phyloP scores from a whole-genome alignment of 1,140 invertebrate genomes.

The Brachionus koreanus region DNA sequence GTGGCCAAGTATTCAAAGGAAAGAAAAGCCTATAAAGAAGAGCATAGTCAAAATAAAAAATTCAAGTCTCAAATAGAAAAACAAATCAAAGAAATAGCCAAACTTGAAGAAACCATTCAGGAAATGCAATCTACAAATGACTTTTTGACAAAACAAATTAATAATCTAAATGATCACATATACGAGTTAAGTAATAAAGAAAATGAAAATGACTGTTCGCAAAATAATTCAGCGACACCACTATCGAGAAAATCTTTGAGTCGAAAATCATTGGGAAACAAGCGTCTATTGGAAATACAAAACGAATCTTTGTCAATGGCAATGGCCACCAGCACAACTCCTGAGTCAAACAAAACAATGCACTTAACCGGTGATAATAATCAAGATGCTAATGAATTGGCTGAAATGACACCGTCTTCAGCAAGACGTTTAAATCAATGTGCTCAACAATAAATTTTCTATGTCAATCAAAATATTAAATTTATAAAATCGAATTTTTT shows the following conservation, averaged over 20 bases:
- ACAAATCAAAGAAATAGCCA: background rate
- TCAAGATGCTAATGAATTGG: background rate
- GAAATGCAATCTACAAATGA: slow-evolving; percentile 39
- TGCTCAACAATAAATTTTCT: slow-evolving; percentile 15
- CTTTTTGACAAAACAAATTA: background rate
- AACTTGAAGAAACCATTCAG: background rate
- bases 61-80: background rate
- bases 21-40: slow-evolving; percentile 23
- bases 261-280: background rate
- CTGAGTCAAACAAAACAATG: background rate
- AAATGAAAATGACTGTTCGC: background rate
- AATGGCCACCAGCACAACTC: background rate
- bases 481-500: background rate
- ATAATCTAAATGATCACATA: slow-evolving; percentile 25
- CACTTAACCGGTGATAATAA: background rate
- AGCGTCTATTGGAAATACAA: slow-evolving; percentile 18
- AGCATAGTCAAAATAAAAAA: slow-evolving; percentile 23
- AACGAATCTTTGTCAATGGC: slow-evolving; percentile 24
- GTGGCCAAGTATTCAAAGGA: slow-evolving; percentile 1
- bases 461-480: background rate
- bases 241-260: background rate
- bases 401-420: background rate
- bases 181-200: slow-evolving; percentile 33
- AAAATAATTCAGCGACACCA: background rate
- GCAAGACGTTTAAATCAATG: slow-evolving; percentile 8